Evolutionary conservation across 1,140 invertebrate genomes (phyloP).

Genomic region (Macrotrachela quadricornifera): DNA sequence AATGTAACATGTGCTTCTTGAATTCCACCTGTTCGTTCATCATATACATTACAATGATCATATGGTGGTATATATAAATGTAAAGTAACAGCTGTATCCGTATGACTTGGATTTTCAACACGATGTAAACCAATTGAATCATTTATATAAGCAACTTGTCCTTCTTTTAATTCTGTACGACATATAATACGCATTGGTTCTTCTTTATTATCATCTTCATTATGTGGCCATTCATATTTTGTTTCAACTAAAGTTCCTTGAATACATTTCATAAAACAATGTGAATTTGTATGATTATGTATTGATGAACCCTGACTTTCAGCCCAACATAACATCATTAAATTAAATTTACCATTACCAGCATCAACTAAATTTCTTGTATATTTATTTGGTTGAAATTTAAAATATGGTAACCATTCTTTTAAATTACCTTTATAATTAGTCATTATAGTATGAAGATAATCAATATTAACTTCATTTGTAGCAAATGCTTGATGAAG

Average conservation of each 20-base stretch:
- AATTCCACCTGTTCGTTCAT: slow-evolving; percentile 52
- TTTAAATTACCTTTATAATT: slow-evolving; percentile 61
- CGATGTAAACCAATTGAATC: slow-evolving; percentile 64
- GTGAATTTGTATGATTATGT: slow-evolving; percentile 81
- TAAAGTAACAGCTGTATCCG: slow-evolving; percentile 63
- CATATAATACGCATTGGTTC: slow-evolving; percentile 36
- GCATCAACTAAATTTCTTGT: slow-evolving; percentile 75
- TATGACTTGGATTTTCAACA: slow-evolving; percentile 75
- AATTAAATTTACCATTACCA: slow-evolving; percentile 88
- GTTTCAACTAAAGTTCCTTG: slow-evolving; percentile 39
- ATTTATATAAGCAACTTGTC: slow-evolving; percentile 82
- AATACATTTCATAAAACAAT: slow-evolving; percentile 77
- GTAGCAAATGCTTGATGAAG: slow-evolving; percentile 50
- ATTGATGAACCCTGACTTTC: slow-evolving; percentile 79
- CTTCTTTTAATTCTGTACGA: slow-evolving; percentile 40
- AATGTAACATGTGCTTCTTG: too few species aligned
- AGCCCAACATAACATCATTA: slow-evolving; percentile 90
- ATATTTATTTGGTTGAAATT: slow-evolving; percentile 77
- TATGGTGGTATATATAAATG: slow-evolving; percentile 92
- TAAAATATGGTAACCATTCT: slow-evolving; percentile 82
- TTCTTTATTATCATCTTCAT: slow-evolving; percentile 15
- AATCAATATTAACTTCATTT: slow-evolving; percentile 62
- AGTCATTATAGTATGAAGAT: slow-evolving; percentile 58
- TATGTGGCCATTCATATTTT: slow-evolving; percentile 48
- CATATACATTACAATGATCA: slow-evolving; percentile 63